Evolutionary conservation across 2,113 vertebrate species (phyloP), one percentile per base, ranked within the genome.

Genomic region (Xiphias gladius): DNA sequence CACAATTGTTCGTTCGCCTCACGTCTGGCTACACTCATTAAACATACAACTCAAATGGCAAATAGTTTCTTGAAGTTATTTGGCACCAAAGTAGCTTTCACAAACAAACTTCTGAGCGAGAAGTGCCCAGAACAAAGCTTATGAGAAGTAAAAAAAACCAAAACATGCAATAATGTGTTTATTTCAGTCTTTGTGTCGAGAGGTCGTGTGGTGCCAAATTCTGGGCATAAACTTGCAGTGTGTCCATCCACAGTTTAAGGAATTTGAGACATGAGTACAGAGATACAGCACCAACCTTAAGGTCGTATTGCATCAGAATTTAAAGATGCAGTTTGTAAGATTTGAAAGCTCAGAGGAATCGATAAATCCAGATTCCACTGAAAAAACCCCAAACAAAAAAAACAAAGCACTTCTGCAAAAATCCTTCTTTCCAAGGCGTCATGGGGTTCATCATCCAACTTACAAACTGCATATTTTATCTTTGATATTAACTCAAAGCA

Each of bases 31-130:
- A 12, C 54, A 73, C 13, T 66, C 75, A 39, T 55, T 32, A 73
- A 37, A 78, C 46, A 48, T 0, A 58, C 65, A 76, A n/a, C 26
- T 75, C 37, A 28, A 19, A 39, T 16, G 16, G 54, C n/a, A 66
- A 52, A 63, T 1, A 43, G 22, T 24, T 70, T 58, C 65, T 50
- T n/a, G 39, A 55, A 54, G 54, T 24, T 62, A 58, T 87, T 87
- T 87, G 82, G 82, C 82, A 85, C 82, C 63, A 62, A 70, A 76
- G 65, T 32, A 59, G 66, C 16, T 72, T 82, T 62, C 7, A 41
- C 8, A 14, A 59, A 19, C 20, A 26, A 0, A 59, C 20, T 39
- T 76, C 28, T 37, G 32, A 74, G 35, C 28, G 13, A 62, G n/a
- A 81, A 71, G 64, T 32, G 26, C 26, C 26, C 35, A 19, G 2